phyloP scores from a whole-genome alignment of 92 coral and sea anemone species.

The Plumapathes pennacea region DNA sequence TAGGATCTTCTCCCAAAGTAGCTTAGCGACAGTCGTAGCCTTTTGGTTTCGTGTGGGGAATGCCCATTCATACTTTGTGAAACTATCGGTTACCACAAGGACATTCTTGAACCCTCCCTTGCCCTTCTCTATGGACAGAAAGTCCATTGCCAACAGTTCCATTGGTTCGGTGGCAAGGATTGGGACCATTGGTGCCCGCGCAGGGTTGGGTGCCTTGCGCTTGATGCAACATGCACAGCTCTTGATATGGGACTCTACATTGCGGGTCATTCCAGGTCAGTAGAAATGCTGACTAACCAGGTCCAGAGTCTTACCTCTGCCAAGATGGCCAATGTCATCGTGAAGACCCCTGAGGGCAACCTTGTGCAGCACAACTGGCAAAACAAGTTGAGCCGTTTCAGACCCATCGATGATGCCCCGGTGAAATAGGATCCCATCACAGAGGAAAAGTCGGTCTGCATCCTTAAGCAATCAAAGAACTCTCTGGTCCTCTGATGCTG shows the following conservation, averaged over 20 bases:
- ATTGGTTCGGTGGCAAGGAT: not conserved
- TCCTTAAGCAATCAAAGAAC: conserved; percentile 1
- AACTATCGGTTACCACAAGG: conserved; percentile 23
- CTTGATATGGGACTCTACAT: not conserved
- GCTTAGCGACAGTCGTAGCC: conserved; percentile 40
- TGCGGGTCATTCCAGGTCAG: conserved; percentile 9
- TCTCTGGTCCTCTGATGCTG: not conserved
- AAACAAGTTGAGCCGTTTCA: conserved; percentile 5
- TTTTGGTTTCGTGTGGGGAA: conserved; percentile 32
- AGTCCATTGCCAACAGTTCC: conserved; percentile 30
- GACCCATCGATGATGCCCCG: not conserved
- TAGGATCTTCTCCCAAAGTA: conserved; percentile 34
- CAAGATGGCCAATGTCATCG: conserved; percentile 24
- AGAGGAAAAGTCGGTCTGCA: not conserved
- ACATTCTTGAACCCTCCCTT: conserved; percentile 31
- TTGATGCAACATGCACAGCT: conserved; percentile 6
- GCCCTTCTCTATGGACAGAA: conserved; percentile 26
- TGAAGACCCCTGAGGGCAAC: conserved; percentile 3
- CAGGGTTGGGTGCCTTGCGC: conserved; percentile 4
- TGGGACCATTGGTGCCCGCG: conserved; percentile 3
- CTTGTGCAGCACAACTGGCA: not conserved
- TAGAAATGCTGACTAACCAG: conserved; percentile 7
- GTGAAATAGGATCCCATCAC: too few relatives aligned
- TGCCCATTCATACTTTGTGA: conserved; percentile 33
- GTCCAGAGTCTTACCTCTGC: conserved; percentile 4